A percentile compares a stretch with the other conserved stretches of the same genome.
These are phyloP conservation scores for Caenorhabditis sp. DNA, from an alignment of 2,888 invertebrate genomes.

Conservation along the genomic window DNA sequence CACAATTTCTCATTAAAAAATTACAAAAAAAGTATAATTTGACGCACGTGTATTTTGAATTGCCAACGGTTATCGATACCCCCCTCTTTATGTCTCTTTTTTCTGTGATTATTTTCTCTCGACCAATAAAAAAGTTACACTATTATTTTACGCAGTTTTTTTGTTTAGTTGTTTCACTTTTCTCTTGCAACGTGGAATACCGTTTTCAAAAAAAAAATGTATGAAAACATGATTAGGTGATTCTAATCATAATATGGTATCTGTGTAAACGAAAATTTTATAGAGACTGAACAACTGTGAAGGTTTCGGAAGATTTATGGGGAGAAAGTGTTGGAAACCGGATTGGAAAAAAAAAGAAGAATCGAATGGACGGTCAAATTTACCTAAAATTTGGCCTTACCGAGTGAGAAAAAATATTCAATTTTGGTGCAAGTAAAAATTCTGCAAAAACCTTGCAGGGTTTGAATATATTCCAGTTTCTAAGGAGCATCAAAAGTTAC, in stretches of 20 bases:
- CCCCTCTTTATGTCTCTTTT: neutral
- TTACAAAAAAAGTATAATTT: neutral
- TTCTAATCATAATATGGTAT: neutral
- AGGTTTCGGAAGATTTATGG: neutral
- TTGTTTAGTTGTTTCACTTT: neutral
- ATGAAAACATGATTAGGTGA: neutral
- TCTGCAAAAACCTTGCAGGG: too few relatives aligned
- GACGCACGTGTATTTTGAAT: neutral
- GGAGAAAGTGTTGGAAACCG: neutral
- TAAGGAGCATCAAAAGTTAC: too few relatives aligned
- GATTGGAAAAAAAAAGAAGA: neutral
- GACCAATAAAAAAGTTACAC: neutral
- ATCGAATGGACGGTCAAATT: neutral
- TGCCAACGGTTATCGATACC: neutral
- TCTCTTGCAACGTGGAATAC: too few relatives aligned
- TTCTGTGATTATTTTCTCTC: neutral
- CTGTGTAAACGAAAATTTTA: neutral
- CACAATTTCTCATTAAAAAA: neutral
- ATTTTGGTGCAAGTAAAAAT: too few relatives aligned
- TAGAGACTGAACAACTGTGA: neutral
- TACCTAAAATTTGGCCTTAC: neutral
- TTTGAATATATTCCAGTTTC: too few relatives aligned
- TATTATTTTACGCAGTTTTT: neutral
- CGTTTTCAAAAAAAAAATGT: neutral
- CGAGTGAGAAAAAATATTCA: neutral